Percentiles rank a stretch among this genome's conserved stretches.
Conservation (phyloP, 1,140 invertebrate genomes). For the Nasonia vitripennis region DNA sequence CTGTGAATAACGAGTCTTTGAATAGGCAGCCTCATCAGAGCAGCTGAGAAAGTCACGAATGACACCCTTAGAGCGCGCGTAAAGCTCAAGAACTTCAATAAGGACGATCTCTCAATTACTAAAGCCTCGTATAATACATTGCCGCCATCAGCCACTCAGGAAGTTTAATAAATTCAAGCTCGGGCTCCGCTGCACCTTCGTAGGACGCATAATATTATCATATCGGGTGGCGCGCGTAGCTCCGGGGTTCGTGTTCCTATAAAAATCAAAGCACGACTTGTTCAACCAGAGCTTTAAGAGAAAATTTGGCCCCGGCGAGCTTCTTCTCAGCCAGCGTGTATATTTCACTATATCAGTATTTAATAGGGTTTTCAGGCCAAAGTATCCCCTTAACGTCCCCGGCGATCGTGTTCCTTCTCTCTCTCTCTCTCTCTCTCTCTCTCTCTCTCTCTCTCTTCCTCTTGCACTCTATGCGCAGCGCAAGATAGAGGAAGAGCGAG, state of each 20-base stretch:
- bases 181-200: background rate
- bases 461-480: too few relatives aligned
- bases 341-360: conserved; percentile 41
- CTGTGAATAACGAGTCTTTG: too few relatives aligned
- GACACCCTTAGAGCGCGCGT: background rate
- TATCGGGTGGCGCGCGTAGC: background rate
- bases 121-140: background rate
- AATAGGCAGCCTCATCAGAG: too few relatives aligned
- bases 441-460: background rate
- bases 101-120: conserved; percentile 14
- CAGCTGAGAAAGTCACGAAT: background rate
- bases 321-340: background rate
- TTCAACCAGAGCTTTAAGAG: conserved; percentile 35
- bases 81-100: background rate
- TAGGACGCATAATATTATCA: conserved; percentile 8
- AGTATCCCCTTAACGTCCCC: conserved; percentile 1
- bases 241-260: background rate
- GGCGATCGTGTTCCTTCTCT: background rate
- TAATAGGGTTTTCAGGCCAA: conserved; percentile 22
- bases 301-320: conserved; percentile 5
- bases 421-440: background rate
- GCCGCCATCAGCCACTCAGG: background rate
- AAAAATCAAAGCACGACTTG: conserved; percentile 20
- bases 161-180: conserved; percentile 35
- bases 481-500: background rate